Base-by-base conservation (phyloP, 2,888 invertebrate species). In the Flexamia atlantica region DNA sequence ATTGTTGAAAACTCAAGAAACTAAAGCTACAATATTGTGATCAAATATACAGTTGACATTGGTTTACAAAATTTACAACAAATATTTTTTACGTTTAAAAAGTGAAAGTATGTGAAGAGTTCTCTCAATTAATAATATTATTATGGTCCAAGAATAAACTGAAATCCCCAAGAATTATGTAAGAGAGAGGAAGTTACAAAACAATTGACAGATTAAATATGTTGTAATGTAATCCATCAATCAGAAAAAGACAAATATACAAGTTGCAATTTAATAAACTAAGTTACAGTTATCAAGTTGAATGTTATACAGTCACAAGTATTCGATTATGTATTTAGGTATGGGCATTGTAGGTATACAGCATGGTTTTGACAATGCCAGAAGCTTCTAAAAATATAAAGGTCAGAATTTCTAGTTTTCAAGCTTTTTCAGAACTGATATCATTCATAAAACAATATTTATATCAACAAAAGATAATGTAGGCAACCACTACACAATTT, bases 281-380 rank as follows among this genome's bases (percentile, higher is more conserved):
- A 76, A 28, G 25, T 46, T 17, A 50, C 72, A 40, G 17, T 40
- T 76, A 32, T 40, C 0, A 76, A 28, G 14, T 76, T 72, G 5
- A 46, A n/a, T 46, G 17, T 76, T 25, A 50, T 46, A 76, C 50
- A 76, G 40, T 46, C 42, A 46, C 50, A 4, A 20, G 46, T 76
- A 28, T 76, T 17, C 3, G 50, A 20, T 50, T 42, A 76, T 76
- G 36, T 28, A 20, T 28, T 40, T 40, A 72, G 12, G 40, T 36
- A 76, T 50, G 20, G 50, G 12, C 23, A 28, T 46, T 23, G 76
- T 76, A 68, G 68, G 17, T 28, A 30, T 76, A 23, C 46, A 76
- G 42, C 76, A 46, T n/a, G 76, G 28, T 50, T 50, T 42, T 17
- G 28, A 46, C 76, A 76, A 76, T 28, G 46, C 50, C 76, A 76